Evolutionary conservation across 2,797 vertebrate species (phyloP).

Genomic region (Zenarchopterus dispar): DNA sequence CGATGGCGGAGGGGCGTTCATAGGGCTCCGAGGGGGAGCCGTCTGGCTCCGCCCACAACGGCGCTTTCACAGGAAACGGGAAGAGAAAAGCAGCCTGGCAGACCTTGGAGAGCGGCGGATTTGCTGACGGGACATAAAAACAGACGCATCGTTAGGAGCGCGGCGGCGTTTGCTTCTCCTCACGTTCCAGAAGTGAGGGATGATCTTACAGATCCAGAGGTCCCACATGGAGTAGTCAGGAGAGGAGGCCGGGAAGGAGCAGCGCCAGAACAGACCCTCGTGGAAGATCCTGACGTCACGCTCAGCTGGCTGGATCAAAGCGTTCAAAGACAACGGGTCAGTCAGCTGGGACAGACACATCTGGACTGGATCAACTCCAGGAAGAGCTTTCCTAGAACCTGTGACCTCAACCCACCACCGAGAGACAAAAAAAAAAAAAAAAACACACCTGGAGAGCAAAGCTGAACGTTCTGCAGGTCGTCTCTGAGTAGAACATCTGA

Average conservation of each 20-base stretch:
- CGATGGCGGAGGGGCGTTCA: conserved; percentile 40
- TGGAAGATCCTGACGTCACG: conserved; percentile 42
- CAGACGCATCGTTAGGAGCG: neutral
- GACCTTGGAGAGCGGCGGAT: conserved; percentile 24
- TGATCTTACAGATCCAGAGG: conserved; percentile 57
- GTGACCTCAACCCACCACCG: no score
- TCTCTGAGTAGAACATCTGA: no score
- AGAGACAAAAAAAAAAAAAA: no score
- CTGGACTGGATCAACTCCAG: no score
- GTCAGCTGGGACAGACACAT: no score
- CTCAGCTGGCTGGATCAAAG: neutral
- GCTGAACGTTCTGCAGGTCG: no score
- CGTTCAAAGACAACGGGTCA: no score
- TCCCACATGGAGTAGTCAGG: conserved; percentile 34
- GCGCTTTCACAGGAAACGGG: conserved; percentile 44
- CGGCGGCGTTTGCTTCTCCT: neutral
- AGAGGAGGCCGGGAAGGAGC: conserved; percentile 28
- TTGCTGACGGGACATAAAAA: conserved; percentile 11
- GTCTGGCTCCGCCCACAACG: neutral
- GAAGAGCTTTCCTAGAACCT: no score
- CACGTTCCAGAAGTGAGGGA: neutral
- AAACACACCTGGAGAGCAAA: no score
- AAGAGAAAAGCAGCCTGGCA: conserved; percentile 62
- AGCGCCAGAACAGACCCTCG: conserved; percentile 61
- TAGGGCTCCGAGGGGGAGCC: conserved; percentile 12